A percentile compares a stretch with the other conserved stretches of the same genome.
Conservation (phyloP, 2,888 invertebrate genomes). For the Cepaea hortensis region DNA sequence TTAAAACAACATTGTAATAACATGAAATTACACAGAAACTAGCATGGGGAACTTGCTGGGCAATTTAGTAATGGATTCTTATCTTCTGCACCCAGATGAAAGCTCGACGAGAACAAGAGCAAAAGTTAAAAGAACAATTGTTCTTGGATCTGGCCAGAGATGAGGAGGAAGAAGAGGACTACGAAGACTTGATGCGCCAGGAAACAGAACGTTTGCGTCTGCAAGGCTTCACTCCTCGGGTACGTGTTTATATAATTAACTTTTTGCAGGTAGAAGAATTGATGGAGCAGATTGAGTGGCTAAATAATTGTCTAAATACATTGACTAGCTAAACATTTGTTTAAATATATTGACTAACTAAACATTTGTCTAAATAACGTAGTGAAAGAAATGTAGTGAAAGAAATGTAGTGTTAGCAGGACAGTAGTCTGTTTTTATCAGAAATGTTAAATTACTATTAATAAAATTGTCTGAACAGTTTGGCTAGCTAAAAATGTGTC, state of each 20-base stretch:
- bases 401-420: no score
- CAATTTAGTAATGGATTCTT: not conserved
- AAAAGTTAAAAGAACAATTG: slow-evolving; percentile 35
- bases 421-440: no score
- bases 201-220: slow-evolving; percentile 70
- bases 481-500: no score
- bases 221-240: slow-evolving; percentile 63
- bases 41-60: no score
- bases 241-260: not conserved
- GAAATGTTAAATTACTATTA: no score
- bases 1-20: no score
- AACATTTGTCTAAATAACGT: no score
- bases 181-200: slow-evolving; percentile 68
- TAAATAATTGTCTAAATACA: no score
- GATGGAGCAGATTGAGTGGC: no score
- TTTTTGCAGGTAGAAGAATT: no score
- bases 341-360: not conserved
- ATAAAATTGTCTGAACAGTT: not conserved
- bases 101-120: slow-evolving; percentile 5
- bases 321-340: not conserved
- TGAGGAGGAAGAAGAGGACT: slow-evolving; percentile 64
- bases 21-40: no score
- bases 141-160: slow-evolving; percentile 64
- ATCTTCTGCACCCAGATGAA: not conserved
- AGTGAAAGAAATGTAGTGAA: no score